phyloP scores from a whole-genome alignment of 2,113 vertebrate genomes.

The Macquaria ambigua region DNA sequence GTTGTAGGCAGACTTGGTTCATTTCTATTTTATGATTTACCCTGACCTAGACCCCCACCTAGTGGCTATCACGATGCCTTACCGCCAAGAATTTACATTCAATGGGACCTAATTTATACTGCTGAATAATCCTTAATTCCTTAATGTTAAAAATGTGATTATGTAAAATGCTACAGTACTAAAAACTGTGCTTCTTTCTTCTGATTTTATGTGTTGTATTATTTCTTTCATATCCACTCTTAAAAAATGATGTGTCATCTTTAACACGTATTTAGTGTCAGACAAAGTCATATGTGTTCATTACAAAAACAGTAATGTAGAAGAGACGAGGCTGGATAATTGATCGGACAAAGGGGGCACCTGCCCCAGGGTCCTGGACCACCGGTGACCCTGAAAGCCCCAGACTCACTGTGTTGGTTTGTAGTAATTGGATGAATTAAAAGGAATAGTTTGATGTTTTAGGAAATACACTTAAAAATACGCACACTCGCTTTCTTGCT shows the following conservation, averaged over 20 bases:
- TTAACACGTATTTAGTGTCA: neutral
- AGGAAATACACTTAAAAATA: neutral
- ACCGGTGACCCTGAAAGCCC: neutral
- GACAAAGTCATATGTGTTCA: neutral
- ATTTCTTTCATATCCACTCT: constrained; percentile 10
- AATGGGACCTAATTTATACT: constrained; percentile 21
- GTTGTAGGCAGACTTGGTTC: constrained; percentile 51
- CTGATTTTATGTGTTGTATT: constrained; percentile 1
- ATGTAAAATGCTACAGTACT: constrained; percentile 22
- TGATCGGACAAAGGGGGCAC: neutral
- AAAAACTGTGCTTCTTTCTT: constrained; percentile 27
- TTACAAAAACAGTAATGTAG: neutral
- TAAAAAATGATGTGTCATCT: constrained; percentile 45
- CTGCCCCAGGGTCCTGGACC: too few species aligned
- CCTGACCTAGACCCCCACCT: constrained; percentile 81
- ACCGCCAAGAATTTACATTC: constrained; percentile 52
- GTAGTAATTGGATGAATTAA: too few species aligned
- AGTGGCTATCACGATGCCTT: constrained; percentile 55
- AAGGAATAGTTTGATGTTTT: neutral
- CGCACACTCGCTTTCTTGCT: neutral
- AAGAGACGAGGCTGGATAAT: neutral
- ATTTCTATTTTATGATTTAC: constrained; percentile 54
- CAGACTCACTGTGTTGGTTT: neutral
- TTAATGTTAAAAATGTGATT: constrained; percentile 28
- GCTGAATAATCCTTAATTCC: constrained; percentile 11